Evolutionary conservation across 2,113 vertebrate genomes (phyloP), one percentile per base, ranked within the genome.

Genomic region (Vulpes vulpes): DNA sequence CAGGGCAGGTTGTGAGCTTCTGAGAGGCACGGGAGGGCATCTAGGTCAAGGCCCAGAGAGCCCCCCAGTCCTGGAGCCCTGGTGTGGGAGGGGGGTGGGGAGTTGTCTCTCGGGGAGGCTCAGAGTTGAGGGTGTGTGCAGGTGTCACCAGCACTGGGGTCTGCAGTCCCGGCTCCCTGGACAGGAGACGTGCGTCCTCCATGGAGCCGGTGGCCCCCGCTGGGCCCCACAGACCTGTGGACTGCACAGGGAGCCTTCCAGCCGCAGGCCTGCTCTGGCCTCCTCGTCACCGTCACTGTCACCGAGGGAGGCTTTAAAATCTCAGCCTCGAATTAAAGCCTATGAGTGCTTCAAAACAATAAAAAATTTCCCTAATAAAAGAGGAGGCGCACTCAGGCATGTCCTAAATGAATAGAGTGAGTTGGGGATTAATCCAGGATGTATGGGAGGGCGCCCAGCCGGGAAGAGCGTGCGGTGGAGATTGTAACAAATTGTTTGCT

Each of bases 301-400:
- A n/a, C 89, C 35, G 69, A 95, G 85, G 59, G 81, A 86, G 55
- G 53, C 73, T 93, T 91, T 96, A 82, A 82, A 90, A 73, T 80
- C 51, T 87, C 49, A 89, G 55, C 69, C 51, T 59, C 76, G 65
- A 85, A 73, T 93, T 64, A 97, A 97, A 97, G 85, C 81, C 90
- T 97, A n/a, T 86, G 93, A 78, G 80, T 51, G 67, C 93, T 81
- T 95, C 86, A 60, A 82, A 93, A 94, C 90, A 91, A 95, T 96
- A 96, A 98, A 97, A 96, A 67, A 59, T 91, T 96, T 97, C 79
- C 95, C 97, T 96, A 91, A 96, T 96, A 94, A 84, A 97, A 87
- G 64, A 83, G 78, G 76, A 94, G 94, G 71, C 82, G 93, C 94
- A 94, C 83, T 98, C 92, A 93, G 84, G 94, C 88, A 8, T 91